Percentiles rank a stretch among this genome's conserved stretches.
Conservation (phyloP, 2,113 vertebrate species). For the Lepus americanus region DNA sequence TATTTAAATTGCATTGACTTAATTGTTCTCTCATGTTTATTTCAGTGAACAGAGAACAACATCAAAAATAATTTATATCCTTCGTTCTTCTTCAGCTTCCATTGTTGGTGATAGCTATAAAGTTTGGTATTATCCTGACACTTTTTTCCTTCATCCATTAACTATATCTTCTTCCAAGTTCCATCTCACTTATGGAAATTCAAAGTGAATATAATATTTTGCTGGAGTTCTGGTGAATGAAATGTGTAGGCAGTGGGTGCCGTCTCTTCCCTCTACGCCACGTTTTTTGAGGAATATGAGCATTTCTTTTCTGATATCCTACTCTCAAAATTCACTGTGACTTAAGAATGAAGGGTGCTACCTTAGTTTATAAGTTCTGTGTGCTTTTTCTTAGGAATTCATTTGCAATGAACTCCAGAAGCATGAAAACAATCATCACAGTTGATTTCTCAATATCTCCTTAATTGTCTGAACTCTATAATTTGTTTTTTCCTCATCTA, state of each 20-base stretch:
- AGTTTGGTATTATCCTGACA: constrained; percentile 5
- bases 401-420: constrained; percentile 35
- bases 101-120: background rate
- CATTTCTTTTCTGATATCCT: background rate
- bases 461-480: background rate
- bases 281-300: background rate
- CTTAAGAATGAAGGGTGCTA: background rate
- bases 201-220: background rate
- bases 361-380: background rate
- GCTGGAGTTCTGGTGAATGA: background rate
- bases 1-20: constrained; percentile 47
- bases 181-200: background rate
- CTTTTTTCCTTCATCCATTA: background rate
- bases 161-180: background rate
- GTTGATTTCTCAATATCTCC: background rate
- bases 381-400: background rate
- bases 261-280: background rate
- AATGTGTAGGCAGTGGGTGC: background rate
- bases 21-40: constrained; percentile 48
- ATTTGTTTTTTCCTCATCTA: no score
- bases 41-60: constrained; percentile 1
- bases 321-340: background rate
- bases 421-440: background rate
- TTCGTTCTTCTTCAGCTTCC: constrained; percentile 32
- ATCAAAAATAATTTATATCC: constrained; percentile 28